These are phyloP conservation scores for Panthera leo DNA, from an alignment of 2,113 vertebrate species.

Conservation along the genomic window DNA sequence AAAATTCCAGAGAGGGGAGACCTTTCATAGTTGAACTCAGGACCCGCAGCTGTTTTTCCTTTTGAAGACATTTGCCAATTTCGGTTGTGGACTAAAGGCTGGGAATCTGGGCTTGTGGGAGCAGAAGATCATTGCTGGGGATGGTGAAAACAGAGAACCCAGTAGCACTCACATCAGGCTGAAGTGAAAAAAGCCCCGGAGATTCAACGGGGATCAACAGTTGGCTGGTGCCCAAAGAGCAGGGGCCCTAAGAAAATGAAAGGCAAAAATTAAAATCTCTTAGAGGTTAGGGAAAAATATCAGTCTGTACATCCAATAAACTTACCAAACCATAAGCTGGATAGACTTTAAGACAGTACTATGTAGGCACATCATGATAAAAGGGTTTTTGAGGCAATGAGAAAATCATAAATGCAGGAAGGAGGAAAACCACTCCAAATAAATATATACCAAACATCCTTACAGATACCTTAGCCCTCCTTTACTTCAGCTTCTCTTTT, in stretches of 20 bases:
- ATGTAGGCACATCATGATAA: background rate
- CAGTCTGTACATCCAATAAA: background rate
- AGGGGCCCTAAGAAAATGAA: background rate
- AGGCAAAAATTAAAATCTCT: background rate
- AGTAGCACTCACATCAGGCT: background rate
- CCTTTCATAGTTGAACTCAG: background rate
- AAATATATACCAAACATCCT: background rate
- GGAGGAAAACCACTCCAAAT: background rate
- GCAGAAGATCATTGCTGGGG: background rate
- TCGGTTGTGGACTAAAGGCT: background rate
- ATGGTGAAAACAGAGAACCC: background rate
- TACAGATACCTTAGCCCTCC: accelerated
- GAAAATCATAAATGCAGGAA: background rate
- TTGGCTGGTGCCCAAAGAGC: background rate
- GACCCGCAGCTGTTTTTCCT: background rate
- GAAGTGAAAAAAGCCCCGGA: background rate
- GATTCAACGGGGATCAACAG: background rate
- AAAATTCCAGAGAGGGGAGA: background rate
- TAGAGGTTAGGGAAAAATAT: background rate
- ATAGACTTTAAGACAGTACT: background rate
- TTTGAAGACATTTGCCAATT: background rate
- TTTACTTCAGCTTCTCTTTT: background rate
- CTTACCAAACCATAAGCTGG: background rate
- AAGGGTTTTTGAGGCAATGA: background rate
- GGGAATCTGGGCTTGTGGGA: background rate